Percentiles rank a stretch among this genome's conserved stretches.
Conservation (phyloP, 2,797 vertebrate genomes). For the Pipistrellus pygmaeus region DNA sequence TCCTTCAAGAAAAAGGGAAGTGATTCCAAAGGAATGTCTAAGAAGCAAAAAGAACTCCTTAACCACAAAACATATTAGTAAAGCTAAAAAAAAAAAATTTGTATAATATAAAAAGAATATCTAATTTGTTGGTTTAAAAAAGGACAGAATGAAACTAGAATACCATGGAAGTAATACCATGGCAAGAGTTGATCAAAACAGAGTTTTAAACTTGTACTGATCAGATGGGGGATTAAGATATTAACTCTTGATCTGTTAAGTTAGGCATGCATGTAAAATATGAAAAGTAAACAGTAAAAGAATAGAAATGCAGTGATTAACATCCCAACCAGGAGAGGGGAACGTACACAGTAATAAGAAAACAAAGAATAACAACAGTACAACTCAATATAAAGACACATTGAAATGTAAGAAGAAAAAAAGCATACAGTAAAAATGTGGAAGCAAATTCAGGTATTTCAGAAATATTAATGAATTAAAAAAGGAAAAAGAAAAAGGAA, state of each 20-base stretch:
- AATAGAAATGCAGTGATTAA: not conserved
- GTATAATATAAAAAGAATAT: not conserved
- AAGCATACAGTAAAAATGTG: not conserved
- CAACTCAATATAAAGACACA: not conserved
- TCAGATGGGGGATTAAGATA: not conserved
- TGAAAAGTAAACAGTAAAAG: not conserved
- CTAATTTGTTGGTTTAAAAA: constrained; percentile 13
- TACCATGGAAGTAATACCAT: not conserved
- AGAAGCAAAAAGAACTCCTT: not conserved
- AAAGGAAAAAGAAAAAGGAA: not conserved
- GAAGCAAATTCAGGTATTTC: not conserved
- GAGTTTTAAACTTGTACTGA: constrained; percentile 23
- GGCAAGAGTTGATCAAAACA: not conserved
- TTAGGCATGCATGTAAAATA: not conserved
- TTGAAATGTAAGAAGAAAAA: not conserved
- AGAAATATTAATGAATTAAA: not conserved
- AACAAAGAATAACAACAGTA: not conserved
- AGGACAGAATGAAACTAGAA: not conserved
- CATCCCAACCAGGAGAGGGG: not conserved
- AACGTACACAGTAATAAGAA: not conserved
- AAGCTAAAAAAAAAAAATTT: not conserved
- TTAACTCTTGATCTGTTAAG: not conserved
- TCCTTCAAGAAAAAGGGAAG: not conserved
- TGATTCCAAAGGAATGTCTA: not conserved
- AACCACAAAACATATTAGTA: not conserved